phyloP scores from a whole-genome alignment of 2,888 invertebrate genomes.

The Schrankia costaestrigalis region DNA sequence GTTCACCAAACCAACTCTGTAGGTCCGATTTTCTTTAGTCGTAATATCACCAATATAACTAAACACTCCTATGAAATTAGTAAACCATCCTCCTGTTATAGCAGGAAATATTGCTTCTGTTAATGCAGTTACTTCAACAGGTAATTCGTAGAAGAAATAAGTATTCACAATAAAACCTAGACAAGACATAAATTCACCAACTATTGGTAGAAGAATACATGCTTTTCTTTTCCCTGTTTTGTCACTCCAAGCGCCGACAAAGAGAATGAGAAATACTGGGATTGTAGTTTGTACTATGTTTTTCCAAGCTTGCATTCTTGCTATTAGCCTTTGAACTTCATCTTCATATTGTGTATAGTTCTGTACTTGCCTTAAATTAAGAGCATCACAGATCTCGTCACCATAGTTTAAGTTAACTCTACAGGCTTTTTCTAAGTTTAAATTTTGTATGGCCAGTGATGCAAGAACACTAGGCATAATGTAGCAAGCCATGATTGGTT shows the following conservation, averaged over 20 bases:
- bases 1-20: slow-evolving; percentile 92
- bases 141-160: slow-evolving; percentile 87
- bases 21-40: slow-evolving; percentile 88
- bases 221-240: slow-evolving; percentile 86
- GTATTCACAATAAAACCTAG: slow-evolving; percentile 89
- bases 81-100: slow-evolving; percentile 91
- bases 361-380: slow-evolving; percentile 85
- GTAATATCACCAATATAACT: slow-evolving; percentile 94
- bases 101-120: slow-evolving; percentile 91
- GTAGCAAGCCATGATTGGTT: slow-evolving; percentile 86
- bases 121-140: slow-evolving; percentile 88
- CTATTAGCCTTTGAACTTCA: slow-evolving; percentile 85
- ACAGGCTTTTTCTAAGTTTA: slow-evolving; percentile 87
- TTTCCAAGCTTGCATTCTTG: slow-evolving; percentile 91
- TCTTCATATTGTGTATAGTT: slow-evolving; percentile 79
- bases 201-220: slow-evolving; percentile 89
- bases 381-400: slow-evolving; percentile 86
- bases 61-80: slow-evolving; percentile 92
- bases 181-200: slow-evolving; percentile 89
- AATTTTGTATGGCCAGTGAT: slow-evolving; percentile 89
- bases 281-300: slow-evolving; percentile 90
- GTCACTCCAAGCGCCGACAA: slow-evolving; percentile 91
- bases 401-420: slow-evolving; percentile 88
- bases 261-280: slow-evolving; percentile 89
- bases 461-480: slow-evolving; percentile 84